Evolutionary conservation across 2,888 invertebrate genomes (phyloP).

Genomic region (Lymantria dispar): DNA sequence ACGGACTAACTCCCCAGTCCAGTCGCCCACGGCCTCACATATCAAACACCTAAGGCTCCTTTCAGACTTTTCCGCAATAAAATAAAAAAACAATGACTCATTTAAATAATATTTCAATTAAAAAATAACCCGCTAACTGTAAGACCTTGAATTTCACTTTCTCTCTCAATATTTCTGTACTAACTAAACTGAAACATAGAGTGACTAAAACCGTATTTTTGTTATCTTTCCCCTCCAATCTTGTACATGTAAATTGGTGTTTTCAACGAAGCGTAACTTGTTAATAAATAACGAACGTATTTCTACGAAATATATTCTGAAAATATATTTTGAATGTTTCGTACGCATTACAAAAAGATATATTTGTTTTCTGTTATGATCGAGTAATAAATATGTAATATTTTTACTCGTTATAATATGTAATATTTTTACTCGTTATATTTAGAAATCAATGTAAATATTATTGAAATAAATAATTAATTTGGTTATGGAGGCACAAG

Average conservation of each 20-base stretch:
- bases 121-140: background rate
- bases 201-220: background rate
- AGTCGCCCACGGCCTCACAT: too few species aligned
- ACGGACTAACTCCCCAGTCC: too few species aligned
- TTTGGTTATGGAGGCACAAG: too few species aligned
- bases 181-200: background rate
- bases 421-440: too few species aligned
- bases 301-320: background rate
- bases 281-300: conserved; percentile 5
- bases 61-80: too few species aligned
- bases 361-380: too few species aligned
- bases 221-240: background rate
- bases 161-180: background rate
- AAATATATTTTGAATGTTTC: background rate
- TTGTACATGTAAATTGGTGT: background rate
- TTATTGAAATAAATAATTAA: too few species aligned
- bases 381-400: too few species aligned
- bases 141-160: background rate
- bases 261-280: background rate
- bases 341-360: background rate
- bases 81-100: too few species aligned
- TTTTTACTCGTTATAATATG: too few species aligned
- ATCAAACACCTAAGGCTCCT: too few species aligned
- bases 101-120: background rate
- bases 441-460: too few species aligned